Conservation (phyloP, 2,113 vertebrate genomes). For the Panthera tigris region DNA sequence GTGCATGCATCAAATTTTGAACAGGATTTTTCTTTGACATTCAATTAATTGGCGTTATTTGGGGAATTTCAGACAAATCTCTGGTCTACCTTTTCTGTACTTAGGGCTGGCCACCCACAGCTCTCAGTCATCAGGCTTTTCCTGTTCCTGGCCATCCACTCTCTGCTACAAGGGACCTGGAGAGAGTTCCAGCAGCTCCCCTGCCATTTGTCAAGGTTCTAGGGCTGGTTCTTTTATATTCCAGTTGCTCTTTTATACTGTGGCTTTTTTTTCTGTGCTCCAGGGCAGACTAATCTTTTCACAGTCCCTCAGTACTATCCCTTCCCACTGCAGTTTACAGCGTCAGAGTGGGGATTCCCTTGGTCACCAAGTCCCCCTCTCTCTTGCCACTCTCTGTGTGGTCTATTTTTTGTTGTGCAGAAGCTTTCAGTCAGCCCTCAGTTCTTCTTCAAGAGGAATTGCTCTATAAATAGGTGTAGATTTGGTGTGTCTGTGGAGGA, state of each 20-base stretch:
- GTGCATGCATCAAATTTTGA: background rate
- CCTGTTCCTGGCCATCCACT: background rate
- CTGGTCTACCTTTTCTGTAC: background rate
- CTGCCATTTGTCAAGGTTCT: background rate
- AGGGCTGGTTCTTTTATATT: background rate
- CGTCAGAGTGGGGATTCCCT: background rate
- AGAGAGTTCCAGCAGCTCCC: background rate
- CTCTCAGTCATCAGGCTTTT: background rate
- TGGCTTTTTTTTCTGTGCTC: background rate
- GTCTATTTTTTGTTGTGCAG: background rate
- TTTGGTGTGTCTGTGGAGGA: background rate
- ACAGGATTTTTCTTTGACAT: background rate
- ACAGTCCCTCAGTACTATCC: background rate
- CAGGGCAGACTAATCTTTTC: background rate
- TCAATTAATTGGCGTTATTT: background rate
- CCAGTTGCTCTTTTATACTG: background rate
- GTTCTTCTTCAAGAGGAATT: background rate
- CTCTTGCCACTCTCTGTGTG: background rate
- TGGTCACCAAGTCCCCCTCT: background rate
- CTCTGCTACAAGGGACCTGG: background rate
- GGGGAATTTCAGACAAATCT: constrained; percentile 23
- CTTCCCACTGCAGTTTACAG: background rate
- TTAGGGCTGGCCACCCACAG: background rate
- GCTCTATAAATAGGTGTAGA: background rate
- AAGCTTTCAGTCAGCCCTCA: background rate